Percentiles rank a stretch among this genome's conserved stretches.
Conservation (phyloP, 2,113 vertebrate genomes). For the Oenanthe melanoleuca region DNA sequence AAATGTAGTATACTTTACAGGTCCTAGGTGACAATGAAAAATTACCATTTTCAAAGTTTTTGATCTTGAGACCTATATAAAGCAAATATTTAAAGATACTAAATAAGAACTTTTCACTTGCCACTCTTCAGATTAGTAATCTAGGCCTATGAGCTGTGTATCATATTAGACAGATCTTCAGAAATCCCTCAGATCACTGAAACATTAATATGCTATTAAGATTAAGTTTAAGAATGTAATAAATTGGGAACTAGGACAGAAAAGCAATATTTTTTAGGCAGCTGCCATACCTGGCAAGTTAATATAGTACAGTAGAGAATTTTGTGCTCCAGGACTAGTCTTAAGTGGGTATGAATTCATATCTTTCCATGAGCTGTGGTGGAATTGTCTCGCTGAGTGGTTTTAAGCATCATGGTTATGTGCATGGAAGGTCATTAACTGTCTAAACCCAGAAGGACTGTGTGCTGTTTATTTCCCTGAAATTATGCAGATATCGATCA, state of each 20-base stretch:
- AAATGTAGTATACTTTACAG: background rate
- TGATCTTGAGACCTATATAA: background rate
- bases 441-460: background rate
- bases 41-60: background rate
- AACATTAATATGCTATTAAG: background rate
- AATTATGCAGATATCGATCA: constrained; percentile 91
- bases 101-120: background rate
- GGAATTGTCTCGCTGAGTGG: background rate
- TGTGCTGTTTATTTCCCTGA: constrained; percentile 70
- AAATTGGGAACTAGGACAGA: background rate
- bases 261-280: background rate
- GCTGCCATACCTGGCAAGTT: background rate
- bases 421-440: background rate
- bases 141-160: background rate
- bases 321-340: background rate
- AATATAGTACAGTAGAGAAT: background rate
- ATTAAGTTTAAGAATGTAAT: background rate
- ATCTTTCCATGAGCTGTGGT: background rate
- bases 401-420: background rate
- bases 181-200: background rate
- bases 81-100: background rate
- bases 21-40: background rate
- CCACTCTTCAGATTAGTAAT: background rate
- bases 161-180: background rate
- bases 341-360: background rate